Base-by-base conservation (phyloP, 2,888 invertebrate species). In the Megamerina dolium region DNA sequence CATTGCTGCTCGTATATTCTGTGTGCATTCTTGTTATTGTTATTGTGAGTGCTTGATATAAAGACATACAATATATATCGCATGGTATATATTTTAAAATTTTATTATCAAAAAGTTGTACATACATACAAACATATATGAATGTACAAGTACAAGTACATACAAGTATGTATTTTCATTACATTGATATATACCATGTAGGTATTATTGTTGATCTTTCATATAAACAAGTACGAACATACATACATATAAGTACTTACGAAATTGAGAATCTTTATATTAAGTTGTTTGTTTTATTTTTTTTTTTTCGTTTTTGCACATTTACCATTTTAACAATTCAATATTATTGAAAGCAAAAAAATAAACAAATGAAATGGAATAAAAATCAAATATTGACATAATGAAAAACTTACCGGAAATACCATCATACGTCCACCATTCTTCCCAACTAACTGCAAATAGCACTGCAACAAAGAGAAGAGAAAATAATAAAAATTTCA, bases 371-470 rank as follows among this genome's bases (percentile, higher is more conserved):
- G 23, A 37, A 9, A 37, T 29, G 27, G 26, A 6, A 23, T 23
- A 23, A 23, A 23, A 10, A 23, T 9, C 26, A 23, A 23, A 23
- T 9, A 23, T 23, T 23, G 26, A 17, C 31, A 31, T 5, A 16
- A 32, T 16, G 5, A n/a, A n/a, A 14, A 45, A 59, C 81, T 82
- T 76, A 90, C 91, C 91, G 77, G 91, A 91, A 73, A 91, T 91
- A 54, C 91, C 91, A 75, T 91, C 91, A 77, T 91, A 91, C 59
- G 90, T 91, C 91, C 91, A 91, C 91, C 91, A 91, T 76, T 90
- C 89, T 74, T 91, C 91, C 91, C 91, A 91, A 74, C 87, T 89
- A 64, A 68, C 65, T 57, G 66, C 66, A 48, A 63, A 57, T 42
- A 64, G 50, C 12, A 64, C 69, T 68, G 55, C 42, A 60, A 61